Base-by-base conservation (phyloP, 2,888 invertebrate genomes). In the Nomada goodeniana region DNA sequence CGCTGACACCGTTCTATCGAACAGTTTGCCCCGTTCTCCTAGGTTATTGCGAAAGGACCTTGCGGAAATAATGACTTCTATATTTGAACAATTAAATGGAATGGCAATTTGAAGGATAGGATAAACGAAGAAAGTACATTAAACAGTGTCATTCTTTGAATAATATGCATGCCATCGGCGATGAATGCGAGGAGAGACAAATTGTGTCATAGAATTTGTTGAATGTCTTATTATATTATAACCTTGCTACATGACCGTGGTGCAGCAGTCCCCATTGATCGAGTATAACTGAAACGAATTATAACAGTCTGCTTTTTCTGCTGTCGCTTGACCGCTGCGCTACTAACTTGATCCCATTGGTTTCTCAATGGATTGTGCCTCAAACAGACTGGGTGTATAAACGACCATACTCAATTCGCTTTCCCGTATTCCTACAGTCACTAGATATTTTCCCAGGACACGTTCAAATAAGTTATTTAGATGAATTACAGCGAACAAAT, bases 271-370 rank as follows among this genome's bases (percentile, higher is more conserved):
- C 15, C 13, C 20, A n/a, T 60, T 47, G 23, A 64, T 79, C 5
- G 42, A 57, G 59, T 65, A 74, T 53, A 79, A 61, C 60, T 75
- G 50, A 65, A 80, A 67, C 80, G 29, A 82, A 82, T 82, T 59
- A 36, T n/a, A 7, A 9, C n/a, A 23, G 59, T 53, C n/a, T 44
- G 29, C 52, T 70, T 82, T 70, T 80, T 81, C 64, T 55, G 13
- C 4, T 26, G 59, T 44, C 71, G 18, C 26, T 63, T 36, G 55
- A 29, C 47, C 5, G 20, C 47, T 63, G 80, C 44, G 29, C 80
- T 44, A 78, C 78, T 78, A 78, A 78, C 72, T 72, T 23, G 72
- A 80, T 78, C 67, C 29, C 13, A 9, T 26, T 10, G 36, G 13
- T 13, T 26, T 78, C 52, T 68, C 42, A 18, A 29, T 15, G 20